phyloP scores from a whole-genome alignment of 2,113 vertebrate genomes.

The Loxodonta africana region DNA sequence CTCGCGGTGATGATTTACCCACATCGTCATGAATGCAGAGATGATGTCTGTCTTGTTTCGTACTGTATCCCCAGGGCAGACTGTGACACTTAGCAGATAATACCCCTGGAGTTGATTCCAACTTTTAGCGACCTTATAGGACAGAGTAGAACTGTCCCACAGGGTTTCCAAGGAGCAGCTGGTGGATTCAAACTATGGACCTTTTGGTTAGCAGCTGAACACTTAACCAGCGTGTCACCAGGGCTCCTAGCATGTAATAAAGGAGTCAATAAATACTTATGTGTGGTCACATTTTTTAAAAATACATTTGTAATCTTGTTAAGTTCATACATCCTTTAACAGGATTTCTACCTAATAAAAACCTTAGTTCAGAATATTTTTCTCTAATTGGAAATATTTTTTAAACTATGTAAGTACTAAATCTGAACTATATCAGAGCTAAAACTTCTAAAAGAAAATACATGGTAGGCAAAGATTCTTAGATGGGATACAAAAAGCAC shows the following conservation, averaged over 20 bases:
- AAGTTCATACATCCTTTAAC: neutral
- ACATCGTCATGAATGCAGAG: neutral
- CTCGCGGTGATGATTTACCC: neutral
- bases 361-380: constrained; percentile 4
- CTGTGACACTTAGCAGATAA: neutral
- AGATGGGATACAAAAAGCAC: neutral
- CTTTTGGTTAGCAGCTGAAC: too few species aligned
- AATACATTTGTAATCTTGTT: constrained; percentile 5
- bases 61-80: neutral
- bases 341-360: neutral
- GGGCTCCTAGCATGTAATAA: neutral
- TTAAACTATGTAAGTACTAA: neutral
- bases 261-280: neutral
- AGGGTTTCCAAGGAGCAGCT: too few species aligned
- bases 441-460: neutral
- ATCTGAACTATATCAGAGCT: neutral
- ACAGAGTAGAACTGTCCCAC: too few species aligned
- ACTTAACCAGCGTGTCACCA: too few species aligned
- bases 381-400: neutral
- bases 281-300: neutral
- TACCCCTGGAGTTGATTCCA: too few species aligned
- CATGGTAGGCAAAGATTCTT: neutral
- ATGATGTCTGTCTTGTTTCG: neutral
- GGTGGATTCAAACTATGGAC: too few species aligned
- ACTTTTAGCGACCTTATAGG: too few species aligned